Percentiles rank a stretch among this genome's conserved stretches.
These are phyloP conservation scores for Amyelois transitella DNA, from an alignment of 1,140 invertebrate genomes.

Conservation along the genomic window DNA sequence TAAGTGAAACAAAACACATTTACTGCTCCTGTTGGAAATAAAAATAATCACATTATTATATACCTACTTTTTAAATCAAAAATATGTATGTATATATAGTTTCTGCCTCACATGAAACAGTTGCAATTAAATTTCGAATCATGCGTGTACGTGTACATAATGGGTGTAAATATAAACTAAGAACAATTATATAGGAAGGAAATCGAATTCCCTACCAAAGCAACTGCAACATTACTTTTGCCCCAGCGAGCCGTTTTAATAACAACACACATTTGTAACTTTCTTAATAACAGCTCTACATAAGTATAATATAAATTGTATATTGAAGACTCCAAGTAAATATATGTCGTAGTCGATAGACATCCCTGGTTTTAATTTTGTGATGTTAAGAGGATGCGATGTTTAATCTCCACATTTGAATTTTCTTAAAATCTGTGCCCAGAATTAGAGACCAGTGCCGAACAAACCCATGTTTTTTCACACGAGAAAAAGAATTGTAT, in stretches of 20 bases:
- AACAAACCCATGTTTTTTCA: too few species aligned
- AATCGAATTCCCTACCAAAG: not conserved
- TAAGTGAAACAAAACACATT: too few species aligned
- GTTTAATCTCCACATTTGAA: too few species aligned
- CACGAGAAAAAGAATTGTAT: too few species aligned
- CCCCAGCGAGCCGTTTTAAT: not conserved
- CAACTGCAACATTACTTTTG: not conserved
- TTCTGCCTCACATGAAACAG: not conserved
- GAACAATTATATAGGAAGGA: not conserved
- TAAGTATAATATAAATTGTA: not conserved
- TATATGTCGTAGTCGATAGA: conserved; percentile 6
- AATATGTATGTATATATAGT: too few species aligned
- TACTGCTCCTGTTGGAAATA: too few species aligned
- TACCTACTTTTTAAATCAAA: too few species aligned
- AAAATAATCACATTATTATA: too few species aligned
- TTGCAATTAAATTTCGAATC: not conserved
- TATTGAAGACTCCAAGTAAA: not conserved
- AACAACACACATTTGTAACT: not conserved
- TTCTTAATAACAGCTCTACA: not conserved
- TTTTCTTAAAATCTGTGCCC: too few species aligned
- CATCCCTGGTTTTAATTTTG: not conserved
- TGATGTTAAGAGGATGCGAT: too few species aligned
- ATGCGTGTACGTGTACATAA: too few species aligned
- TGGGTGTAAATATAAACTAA: not conserved
- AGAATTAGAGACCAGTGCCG: too few species aligned